Percentiles rank a stretch among this genome's conserved stretches.
phyloP scores from a whole-genome alignment of 2,797 vertebrate species.

The Phaenicophaeus curvirostris region DNA sequence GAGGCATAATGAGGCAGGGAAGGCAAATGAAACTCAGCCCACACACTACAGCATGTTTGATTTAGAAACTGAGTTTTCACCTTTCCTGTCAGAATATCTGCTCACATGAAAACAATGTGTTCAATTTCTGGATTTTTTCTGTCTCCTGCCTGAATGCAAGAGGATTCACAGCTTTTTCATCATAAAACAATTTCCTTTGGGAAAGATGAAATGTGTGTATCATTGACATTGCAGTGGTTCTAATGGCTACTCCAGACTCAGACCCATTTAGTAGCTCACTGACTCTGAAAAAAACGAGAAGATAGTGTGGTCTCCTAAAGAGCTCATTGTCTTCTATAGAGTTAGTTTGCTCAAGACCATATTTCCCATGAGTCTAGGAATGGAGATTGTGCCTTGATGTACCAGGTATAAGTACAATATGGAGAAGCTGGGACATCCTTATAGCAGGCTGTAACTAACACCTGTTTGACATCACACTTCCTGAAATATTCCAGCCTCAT shows the following conservation, averaged over 20 bases:
- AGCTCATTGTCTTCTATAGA: not conserved
- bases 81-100: constrained; percentile 23
- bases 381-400: not conserved
- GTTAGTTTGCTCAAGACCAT: not conserved
- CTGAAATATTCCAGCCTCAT: not conserved
- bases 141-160: not conserved
- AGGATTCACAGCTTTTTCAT: not conserved
- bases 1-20: constrained; percentile 24
- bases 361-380: not conserved
- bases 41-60: constrained; percentile 1
- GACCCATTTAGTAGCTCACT: not conserved
- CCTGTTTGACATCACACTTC: not conserved
- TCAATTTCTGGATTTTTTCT: not conserved
- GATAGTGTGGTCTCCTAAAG: not conserved
- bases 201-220: not conserved
- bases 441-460: not conserved
- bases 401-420: not conserved
- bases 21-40: constrained; percentile 38
- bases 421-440: not conserved
- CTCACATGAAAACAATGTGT: not conserved
- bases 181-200: not conserved
- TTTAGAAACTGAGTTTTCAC: constrained; percentile 48
- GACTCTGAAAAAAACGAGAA: not conserved
- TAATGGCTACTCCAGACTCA: not conserved
- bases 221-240: not conserved